Percentiles rank a stretch among this genome's conserved stretches.
phyloP scores from a whole-genome alignment of 2,113 vertebrate genomes.

The Cephalopterus ornatus region DNA sequence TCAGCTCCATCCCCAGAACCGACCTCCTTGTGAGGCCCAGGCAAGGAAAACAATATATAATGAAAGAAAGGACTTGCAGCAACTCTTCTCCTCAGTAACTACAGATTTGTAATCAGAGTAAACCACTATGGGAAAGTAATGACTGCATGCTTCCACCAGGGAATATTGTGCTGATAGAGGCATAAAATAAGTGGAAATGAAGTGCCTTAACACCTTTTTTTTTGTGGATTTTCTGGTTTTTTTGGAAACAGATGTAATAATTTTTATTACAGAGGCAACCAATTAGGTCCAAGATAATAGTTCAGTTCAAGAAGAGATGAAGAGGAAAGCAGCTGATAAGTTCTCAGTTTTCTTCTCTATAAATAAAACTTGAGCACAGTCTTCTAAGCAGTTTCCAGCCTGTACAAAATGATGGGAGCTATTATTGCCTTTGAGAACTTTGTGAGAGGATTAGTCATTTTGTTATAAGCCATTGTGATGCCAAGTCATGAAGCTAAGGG shows the following conservation, averaged over 20 bases:
- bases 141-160: accelerated
- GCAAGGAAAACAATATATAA: background rate
- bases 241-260: background rate
- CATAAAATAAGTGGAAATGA: background rate
- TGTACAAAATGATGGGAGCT: background rate
- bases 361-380: background rate
- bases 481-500: background rate
- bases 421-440: background rate
- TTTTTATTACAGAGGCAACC: background rate
- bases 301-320: background rate
- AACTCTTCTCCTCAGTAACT: background rate
- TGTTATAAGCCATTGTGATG: background rate
- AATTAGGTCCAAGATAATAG: background rate
- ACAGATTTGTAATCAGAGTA: background rate
- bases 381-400: background rate
- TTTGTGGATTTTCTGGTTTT: background rate
- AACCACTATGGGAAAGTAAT: background rate
- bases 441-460: background rate
- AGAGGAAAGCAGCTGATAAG: background rate
- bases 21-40: background rate
- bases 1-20: background rate
- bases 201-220: background rate
- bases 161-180: background rate
- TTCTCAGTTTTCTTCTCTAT: background rate
- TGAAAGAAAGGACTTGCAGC: background rate